Evolutionary conservation across 2,888 invertebrate species (phyloP), one percentile per base, ranked within the genome.

Genomic region (Anorthoa munda): DNA sequence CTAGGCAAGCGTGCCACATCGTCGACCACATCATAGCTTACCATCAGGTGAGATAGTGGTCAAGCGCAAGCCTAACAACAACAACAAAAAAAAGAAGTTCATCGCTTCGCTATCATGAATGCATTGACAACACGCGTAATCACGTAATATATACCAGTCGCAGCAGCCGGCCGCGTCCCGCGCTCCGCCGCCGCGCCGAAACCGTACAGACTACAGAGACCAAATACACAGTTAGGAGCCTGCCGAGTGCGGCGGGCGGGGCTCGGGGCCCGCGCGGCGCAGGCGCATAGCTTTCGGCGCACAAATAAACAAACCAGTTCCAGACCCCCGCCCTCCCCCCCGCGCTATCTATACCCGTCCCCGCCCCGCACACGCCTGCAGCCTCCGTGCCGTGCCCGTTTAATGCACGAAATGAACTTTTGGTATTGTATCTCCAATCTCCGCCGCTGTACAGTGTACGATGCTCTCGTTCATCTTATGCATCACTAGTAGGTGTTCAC

Each of bases 231-330:
- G 81, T 68, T 67, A 81, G 75, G 51, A 45, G 56, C 53, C 46
- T 21, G 46, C 45, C 46, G 51, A 58, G 63, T 17, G 68, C 51
- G 55, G 64, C 72, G 51, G 48, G 55, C 23, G 55, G 51, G 26
- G 51, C 26, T 23, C 13, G 26, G 61, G 79, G 61, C 69, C 56
- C 45, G 75, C 51, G 66, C 75, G 75, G 82, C 71, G 79, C 74
- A 65, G 75, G 80, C 76, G 86, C 87, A 86, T 84, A 91, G 92
- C 92, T 93, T 92, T 92, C 91, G 93, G 93, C 89, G 87, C 83
- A 93, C 94, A 92, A 92, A 94, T 90, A 94, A 93, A 93, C 89
- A 94, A 95, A 95, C 95, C 94, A 89, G 95, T 95, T 94, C 85
- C 87, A 78, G 79, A 79, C 72, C 85, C 75, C 85, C 75, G 75